phyloP scores from a whole-genome alignment of 1,140 invertebrate species.

The Magallana ariakensis region DNA sequence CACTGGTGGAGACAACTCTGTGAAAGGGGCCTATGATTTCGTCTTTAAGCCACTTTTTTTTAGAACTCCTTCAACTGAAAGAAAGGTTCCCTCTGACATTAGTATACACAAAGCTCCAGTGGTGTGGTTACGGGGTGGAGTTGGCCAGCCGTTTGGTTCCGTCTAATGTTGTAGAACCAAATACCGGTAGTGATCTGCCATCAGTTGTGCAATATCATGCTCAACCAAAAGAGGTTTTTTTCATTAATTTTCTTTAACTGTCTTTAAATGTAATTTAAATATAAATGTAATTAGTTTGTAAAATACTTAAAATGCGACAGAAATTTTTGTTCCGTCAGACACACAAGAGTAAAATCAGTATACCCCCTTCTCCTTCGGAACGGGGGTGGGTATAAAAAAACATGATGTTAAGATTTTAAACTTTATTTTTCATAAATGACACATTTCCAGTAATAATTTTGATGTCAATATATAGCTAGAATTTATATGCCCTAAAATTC shows the following conservation, averaged over 20 bases:
- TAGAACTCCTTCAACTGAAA: neutral
- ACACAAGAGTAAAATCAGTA: neutral
- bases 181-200: neutral
- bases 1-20: constrained; percentile 30
- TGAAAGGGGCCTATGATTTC: neutral
- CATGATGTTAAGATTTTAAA: too few relatives aligned
- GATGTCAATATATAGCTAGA: too few relatives aligned
- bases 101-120: neutral
- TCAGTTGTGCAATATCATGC: constrained; percentile 22
- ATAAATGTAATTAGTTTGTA: neutral
- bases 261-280: neutral
- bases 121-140: neutral
- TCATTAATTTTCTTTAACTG: neutral
- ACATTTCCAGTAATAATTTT: too few relatives aligned
- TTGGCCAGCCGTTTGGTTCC: neutral
- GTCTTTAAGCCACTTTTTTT: neutral
- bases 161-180: neutral
- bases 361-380: neutral
- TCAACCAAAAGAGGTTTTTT: constrained; percentile 1
- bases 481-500: neutral
- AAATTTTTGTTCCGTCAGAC: neutral
- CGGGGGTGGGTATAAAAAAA: neutral
- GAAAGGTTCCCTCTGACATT: neutral
- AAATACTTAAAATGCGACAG: neutral
- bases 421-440: too few relatives aligned